Conservation (phyloP, 2,113 vertebrate genomes). For the Falco punctatus region DNA sequence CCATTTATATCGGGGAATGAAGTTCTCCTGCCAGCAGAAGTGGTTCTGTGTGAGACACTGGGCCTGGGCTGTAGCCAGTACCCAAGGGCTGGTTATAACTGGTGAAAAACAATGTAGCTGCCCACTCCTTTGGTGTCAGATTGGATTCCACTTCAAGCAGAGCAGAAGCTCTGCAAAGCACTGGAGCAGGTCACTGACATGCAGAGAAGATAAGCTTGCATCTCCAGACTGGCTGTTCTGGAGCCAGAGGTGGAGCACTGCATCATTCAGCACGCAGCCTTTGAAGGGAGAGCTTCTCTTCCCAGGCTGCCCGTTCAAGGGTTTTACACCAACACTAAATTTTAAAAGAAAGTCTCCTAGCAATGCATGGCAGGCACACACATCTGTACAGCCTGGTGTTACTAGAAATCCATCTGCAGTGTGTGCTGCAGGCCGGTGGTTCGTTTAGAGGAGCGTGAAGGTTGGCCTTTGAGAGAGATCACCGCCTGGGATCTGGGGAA, state of each 20-base stretch:
- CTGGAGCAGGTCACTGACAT: background rate
- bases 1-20: rapidly evolving
- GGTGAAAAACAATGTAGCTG: background rate
- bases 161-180: background rate
- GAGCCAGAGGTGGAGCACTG: background rate
- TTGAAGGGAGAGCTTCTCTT: background rate
- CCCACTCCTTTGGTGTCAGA: background rate
- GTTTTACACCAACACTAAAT: background rate
- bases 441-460: background rate
- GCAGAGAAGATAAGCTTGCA: background rate
- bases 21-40: background rate
- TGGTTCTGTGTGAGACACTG: background rate
- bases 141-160: background rate
- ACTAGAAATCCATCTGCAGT: background rate
- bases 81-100: background rate
- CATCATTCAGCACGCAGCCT: rapidly evolving
- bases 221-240: background rate
- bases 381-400: background rate
- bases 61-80: background rate
- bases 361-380: background rate
- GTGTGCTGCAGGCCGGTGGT: background rate
- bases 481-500: background rate
- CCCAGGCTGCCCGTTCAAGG: background rate
- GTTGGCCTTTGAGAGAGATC: background rate
- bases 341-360: background rate